Evolutionary conservation across 2,888 invertebrate species (phyloP), one percentile per base, ranked within the genome.

Genomic region (Mylabris sibirica): DNA sequence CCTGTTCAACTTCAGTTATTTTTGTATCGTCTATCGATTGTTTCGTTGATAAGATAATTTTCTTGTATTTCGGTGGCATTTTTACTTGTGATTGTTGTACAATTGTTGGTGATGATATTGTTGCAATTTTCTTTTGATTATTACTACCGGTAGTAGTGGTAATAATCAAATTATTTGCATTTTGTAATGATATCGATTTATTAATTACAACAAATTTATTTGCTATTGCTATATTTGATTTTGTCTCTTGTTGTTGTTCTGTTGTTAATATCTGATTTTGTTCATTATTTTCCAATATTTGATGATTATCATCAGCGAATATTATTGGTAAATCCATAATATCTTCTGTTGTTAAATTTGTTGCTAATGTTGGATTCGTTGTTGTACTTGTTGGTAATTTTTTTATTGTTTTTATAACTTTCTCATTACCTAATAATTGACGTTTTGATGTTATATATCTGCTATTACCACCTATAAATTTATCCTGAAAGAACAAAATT

Each of bases 251-350:
- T 30, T 30, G 30, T 30, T 30, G 30, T 30, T 30, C 30, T 30
- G 30, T 30, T 30, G 30, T 30, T 59, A 34, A 66, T 60, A 12
- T 69, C 53, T 60, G 68, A 62, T 1, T 69, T 30, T 30, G 30
- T 30, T 30, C 30, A 8, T 30, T 30, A 30, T 30, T 30, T 30
- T 30, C 44, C n/a, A 38, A 59, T 24, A 73, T 59, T 12, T 67
- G 41, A 11, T 34, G 53, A 66, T 84, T 82, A 72, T 89, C 90
- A 74, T 90, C 90, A 1, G 90, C 90, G 79, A 90, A 90, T 68
- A 90, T 88, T 74, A 90, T 90, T 0, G 90, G 90, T 79, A 90
- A 87, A 77, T 90, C 90, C 77, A 90, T 86, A 60, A 90, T 90
- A 77, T 89, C 90, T 68, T 86, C 83, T 0, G 83, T 82, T 0